A percentile compares a stretch with the other conserved stretches of the same genome.
These are phyloP conservation scores for Phrynosoma blainvillii DNA, from an alignment of 2,113 vertebrate genomes.

Conservation along the genomic window DNA sequence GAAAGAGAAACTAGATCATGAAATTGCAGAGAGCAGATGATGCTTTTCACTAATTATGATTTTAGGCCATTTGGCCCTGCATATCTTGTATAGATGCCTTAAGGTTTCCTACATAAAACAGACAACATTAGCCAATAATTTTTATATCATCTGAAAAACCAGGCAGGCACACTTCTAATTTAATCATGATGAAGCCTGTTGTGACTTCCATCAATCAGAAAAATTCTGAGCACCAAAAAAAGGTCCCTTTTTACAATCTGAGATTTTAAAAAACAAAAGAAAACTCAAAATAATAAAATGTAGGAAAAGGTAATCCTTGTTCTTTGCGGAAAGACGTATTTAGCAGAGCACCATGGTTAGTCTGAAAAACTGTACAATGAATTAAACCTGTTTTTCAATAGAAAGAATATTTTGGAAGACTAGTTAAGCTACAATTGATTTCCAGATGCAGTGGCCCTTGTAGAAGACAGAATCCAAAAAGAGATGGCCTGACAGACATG, in stretches of 20 bases:
- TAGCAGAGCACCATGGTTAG: neutral
- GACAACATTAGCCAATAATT: neutral
- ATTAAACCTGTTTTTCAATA: neutral
- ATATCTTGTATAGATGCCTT: neutral
- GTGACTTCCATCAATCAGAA: neutral
- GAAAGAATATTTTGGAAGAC: neutral
- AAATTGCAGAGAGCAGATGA: neutral
- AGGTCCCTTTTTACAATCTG: neutral
- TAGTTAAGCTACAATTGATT: neutral
- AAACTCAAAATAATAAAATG: neutral
- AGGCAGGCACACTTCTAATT: neutral
- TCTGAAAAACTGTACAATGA: neutral
- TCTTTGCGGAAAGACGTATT: neutral
- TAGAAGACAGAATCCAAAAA: neutral
- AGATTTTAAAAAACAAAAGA: neutral
- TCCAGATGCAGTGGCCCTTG: no score
- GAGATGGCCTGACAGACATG: neutral
- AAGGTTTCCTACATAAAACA: neutral
- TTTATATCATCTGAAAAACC: neutral
- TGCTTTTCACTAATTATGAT: neutral
- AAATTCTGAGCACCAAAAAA: neutral
- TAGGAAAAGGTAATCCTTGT: neutral
- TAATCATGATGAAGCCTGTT: neutral
- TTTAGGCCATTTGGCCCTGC: neutral
- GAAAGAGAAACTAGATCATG: neutral